These are phyloP conservation scores for Folsomia manolachei DNA, from an alignment of 2,888 invertebrate species.

Conservation along the genomic window DNA sequence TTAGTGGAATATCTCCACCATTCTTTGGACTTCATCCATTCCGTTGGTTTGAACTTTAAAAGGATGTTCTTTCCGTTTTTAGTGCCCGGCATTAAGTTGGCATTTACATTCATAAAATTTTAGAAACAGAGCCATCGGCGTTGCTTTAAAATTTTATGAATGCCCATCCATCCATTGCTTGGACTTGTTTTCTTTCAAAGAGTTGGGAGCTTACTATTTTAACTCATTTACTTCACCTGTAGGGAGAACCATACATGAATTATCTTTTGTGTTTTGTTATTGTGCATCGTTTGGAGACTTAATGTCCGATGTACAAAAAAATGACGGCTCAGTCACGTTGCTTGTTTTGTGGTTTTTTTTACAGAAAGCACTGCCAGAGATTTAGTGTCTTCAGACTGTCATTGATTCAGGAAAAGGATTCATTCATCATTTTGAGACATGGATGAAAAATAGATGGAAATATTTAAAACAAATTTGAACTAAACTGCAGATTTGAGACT, in stretches of 20 bases:
- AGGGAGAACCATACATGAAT: neutral
- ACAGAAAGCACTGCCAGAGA: too few relatives aligned
- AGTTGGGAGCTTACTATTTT: neutral
- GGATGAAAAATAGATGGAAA: too few relatives aligned
- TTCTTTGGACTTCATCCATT: too few relatives aligned
- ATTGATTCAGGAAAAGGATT: neutral
- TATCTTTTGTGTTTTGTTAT: neutral
- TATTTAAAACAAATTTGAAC: too few relatives aligned
- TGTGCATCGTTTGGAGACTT: neutral
- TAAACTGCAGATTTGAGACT: too few relatives aligned
- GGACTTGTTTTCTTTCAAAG: conserved; percentile 1
- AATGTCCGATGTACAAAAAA: conserved; percentile 5
- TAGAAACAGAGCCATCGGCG: conserved; percentile 8
- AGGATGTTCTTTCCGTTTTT: neutral
- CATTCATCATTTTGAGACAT: conserved; percentile 3
- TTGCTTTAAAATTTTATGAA: conserved; percentile 14
- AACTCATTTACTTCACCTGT: neutral
- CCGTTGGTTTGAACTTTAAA: neutral
- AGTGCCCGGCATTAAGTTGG: neutral
- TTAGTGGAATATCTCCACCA: neutral
- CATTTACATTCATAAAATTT: conserved; percentile 19
- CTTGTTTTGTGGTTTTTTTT: neutral
- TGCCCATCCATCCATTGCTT: neutral
- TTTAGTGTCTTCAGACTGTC: too few relatives aligned
- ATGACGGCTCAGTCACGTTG: conserved; percentile 20